Base-by-base conservation (phyloP, 2,797 vertebrate species). In the Chelon auratus region DNA sequence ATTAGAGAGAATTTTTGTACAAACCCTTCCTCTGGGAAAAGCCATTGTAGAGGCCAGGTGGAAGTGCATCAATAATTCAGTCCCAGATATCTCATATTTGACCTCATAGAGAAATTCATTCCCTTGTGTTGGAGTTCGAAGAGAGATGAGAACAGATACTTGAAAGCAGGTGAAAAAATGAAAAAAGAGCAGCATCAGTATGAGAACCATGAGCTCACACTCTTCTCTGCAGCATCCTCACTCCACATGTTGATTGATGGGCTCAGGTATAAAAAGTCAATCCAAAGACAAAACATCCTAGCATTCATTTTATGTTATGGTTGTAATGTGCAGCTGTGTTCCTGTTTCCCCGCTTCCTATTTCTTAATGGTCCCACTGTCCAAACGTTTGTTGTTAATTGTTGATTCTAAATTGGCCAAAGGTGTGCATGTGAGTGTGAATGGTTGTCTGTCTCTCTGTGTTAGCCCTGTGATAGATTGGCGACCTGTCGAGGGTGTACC, bases 11-110 rank as follows among this genome's bases (percentile, higher is more conserved):
- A 75, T 48, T 72, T 76, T 62, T 68, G 50, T 33, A 42, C 39
- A 51, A 80, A 74, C n/a, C 17, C 24, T 24, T 72, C 62, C 63
- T 78, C 18, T 14, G 50, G 30, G 37, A 70, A 83, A 79, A 79
- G 40, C 30, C 52, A 69, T 26, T 56, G 68, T 66, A 40, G 57
- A 77, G 36, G 63, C 59, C 9, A 26, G 47, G 50, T 59, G 40
- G 58, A 78, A 64, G 75, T 22, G 24, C 56, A 84, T 90, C 66
- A 88, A 89, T 91, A 81, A 86, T 90, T 90, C 87, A 88, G 53
- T 36, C 50, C 47, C 48, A 68, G 71, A 86, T 78, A 81, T 84
- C 64, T 82, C 78, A 81, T 81, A 72, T 90, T 89, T 90, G 82
- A 89, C 86, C 87, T 89, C 72, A 78, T 75, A 63, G 14, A 47